These are phyloP conservation scores for Plutomurus gul DNA, from an alignment of 1,140 invertebrate species.

Conservation along the genomic window DNA sequence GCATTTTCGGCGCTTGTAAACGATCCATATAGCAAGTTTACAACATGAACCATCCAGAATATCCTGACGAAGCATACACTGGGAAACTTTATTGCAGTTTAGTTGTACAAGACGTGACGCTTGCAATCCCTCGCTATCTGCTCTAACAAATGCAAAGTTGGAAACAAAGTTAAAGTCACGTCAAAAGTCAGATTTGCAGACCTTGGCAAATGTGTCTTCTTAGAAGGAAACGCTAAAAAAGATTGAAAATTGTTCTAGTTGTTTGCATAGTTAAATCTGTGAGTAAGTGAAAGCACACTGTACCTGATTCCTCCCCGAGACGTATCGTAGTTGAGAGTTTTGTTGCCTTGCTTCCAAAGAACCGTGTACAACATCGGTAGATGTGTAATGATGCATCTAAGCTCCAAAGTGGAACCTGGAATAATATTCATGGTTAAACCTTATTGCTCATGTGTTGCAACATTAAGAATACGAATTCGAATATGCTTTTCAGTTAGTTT, in stretches of 20 bases:
- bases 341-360: conserved; percentile 75
- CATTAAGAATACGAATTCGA: too few species aligned
- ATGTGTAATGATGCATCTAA: conserved; percentile 79
- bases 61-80: not conserved
- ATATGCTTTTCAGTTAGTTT: too few species aligned
- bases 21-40: too few species aligned
- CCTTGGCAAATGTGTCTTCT: not conserved
- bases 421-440: too few species aligned
- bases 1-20: too few species aligned
- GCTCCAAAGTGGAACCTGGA: conserved; percentile 82
- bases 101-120: not conserved
- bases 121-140: not conserved
- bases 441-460: too few species aligned
- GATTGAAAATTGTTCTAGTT: not conserved
- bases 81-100: not conserved
- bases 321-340: conserved; percentile 82
- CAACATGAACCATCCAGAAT: too few species aligned
- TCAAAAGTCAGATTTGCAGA: not conserved
- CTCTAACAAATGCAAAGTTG: not conserved
- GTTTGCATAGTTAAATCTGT: not conserved
- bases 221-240: not conserved
- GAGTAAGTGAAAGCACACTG: not conserved
- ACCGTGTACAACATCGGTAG: conserved; percentile 72
- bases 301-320: conserved; percentile 81
- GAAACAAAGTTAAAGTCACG: not conserved